Evolutionary conservation across 2,797 vertebrate species (phyloP).

Genomic region (Loris lydekkerianus): DNA sequence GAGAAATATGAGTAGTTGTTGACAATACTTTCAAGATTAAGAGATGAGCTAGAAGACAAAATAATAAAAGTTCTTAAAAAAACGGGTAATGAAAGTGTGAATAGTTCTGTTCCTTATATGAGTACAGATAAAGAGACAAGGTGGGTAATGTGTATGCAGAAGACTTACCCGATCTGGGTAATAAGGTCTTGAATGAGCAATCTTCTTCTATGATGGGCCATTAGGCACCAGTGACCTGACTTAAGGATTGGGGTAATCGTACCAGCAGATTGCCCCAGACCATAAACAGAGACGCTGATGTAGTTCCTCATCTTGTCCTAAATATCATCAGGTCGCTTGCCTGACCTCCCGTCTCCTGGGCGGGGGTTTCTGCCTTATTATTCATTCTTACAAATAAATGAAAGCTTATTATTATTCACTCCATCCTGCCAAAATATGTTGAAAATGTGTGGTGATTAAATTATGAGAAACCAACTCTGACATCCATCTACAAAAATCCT

Average conservation of each 20-base stretch:
- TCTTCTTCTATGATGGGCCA: background rate
- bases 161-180: background rate
- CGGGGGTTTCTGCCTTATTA: slow-evolving; percentile 26
- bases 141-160: background rate
- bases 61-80: slow-evolving; percentile 30
- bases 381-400: slow-evolving; percentile 55
- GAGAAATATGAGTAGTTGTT: background rate
- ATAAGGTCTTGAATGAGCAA: background rate
- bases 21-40: background rate
- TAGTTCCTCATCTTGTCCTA: slow-evolving; percentile 20
- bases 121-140: background rate
- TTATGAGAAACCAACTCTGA: slow-evolving; percentile 51
- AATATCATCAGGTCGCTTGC: background rate
- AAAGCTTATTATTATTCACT: slow-evolving; percentile 42
- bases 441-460: slow-evolving; percentile 62
- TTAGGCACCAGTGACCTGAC: slow-evolving; percentile 4
- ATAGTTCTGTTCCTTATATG: slow-evolving; percentile 4
- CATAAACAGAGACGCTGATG: slow-evolving; percentile 13
- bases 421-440: slow-evolving; percentile 3
- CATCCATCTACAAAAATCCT: slow-evolving; percentile 48
- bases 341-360: background rate
- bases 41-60: slow-evolving; percentile 10
- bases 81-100: background rate
- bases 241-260: slow-evolving; percentile 7
- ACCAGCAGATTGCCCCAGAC: background rate